Evolutionary conservation across 2,797 vertebrate genomes (phyloP).

Genomic region (Mus minutoides): DNA sequence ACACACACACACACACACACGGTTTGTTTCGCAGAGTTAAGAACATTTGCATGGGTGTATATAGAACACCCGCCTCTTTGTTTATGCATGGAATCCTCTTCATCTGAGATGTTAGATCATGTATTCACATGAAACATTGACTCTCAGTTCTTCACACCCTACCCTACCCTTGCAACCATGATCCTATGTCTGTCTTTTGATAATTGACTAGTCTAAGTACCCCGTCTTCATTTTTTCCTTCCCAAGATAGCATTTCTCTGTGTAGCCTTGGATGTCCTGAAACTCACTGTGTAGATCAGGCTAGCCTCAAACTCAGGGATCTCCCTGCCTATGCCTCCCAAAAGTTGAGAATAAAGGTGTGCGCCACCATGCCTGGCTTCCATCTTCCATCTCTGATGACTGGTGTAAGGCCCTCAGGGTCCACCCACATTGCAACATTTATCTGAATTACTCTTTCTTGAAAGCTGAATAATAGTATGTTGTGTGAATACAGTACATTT

Average conservation of each 20-base stretch:
- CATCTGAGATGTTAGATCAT: neutral
- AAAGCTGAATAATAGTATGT: neutral
- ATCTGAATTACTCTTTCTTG: neutral
- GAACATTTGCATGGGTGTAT: neutral
- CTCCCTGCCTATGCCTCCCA: neutral
- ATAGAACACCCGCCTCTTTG: neutral
- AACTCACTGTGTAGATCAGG: neutral
- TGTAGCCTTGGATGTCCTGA: neutral
- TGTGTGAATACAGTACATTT: neutral
- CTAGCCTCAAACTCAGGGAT: neutral
- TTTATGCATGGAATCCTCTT: neutral
- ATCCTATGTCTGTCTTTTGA: neutral
- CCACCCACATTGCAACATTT: neutral
- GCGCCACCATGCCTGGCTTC: neutral
- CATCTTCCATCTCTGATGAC: neutral
- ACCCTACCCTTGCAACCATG: no score
- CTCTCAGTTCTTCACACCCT: neutral
- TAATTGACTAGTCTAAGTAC: no score
- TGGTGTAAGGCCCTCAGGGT: neutral
- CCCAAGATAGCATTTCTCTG: neutral
- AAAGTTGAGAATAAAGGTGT: neutral
- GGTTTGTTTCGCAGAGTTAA: no score
- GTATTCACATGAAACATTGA: neutral
- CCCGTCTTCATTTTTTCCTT: neutral
- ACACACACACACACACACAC: no score